Evolutionary conservation across 2,113 vertebrate species (phyloP).

Genomic region (Falco punctatus): DNA sequence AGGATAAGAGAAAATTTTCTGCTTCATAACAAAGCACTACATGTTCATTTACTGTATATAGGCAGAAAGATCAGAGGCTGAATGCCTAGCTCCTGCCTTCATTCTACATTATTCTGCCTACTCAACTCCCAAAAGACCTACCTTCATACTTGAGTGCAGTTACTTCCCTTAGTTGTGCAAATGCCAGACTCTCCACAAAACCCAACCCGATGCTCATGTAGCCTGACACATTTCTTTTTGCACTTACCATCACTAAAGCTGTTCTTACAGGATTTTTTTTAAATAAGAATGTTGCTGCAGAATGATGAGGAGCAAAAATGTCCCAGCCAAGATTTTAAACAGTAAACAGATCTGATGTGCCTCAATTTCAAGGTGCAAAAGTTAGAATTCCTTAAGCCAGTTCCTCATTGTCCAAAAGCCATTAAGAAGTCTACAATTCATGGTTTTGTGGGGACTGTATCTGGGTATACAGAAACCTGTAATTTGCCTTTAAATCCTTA

Average conservation of each 20-base stretch:
- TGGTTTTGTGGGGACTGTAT: not conserved
- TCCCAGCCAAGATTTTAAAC: not conserved
- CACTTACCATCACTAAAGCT: not conserved
- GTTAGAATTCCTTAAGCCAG: not conserved
- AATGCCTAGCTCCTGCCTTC: not conserved
- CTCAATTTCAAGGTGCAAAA: not conserved
- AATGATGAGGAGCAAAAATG: not conserved
- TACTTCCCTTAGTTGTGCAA: not conserved
- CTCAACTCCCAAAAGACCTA: not conserved
- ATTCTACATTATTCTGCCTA: not conserved
- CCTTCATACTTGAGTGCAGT: not conserved
- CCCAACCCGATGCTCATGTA: rapidly evolving
- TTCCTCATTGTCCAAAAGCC: not conserved
- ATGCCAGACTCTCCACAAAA: not conserved
- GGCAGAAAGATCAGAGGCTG: not conserved
- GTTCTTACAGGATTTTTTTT: not conserved
- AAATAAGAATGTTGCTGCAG: not conserved
- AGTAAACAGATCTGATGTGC: not conserved
- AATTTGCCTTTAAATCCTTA: not conserved
- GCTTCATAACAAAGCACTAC: not conserved
- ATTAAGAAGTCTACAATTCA: not conserved
- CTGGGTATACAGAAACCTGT: not conserved
- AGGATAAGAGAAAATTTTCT: not conserved
- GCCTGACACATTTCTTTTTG: not conserved
- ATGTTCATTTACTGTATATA: not conserved